Evolutionary conservation across 2,888 invertebrate species (phyloP).

Genomic region (Drosophila paramelanica): DNA sequence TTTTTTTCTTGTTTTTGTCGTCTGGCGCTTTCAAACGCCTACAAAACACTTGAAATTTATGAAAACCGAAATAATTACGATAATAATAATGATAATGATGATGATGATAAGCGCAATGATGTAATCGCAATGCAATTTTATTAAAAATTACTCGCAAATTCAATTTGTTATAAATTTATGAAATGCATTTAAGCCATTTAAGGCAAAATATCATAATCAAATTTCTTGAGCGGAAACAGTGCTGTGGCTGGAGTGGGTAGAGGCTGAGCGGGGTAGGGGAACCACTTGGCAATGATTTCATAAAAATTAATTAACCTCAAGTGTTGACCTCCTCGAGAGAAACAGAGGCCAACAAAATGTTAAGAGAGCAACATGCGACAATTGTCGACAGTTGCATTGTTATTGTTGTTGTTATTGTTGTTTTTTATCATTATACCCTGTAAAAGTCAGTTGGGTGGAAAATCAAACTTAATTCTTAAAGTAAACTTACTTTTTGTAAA

Average conservation of each 20-base stretch:
- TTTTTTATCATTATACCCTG: slow-evolving; percentile 4
- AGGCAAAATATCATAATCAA: neutral
- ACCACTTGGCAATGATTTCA: slow-evolving; percentile 66
- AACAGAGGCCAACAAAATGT: slow-evolving; percentile 35
- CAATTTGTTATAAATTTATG: slow-evolving; percentile 8
- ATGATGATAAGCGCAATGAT: no score
- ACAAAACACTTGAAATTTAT: slow-evolving; percentile 9
- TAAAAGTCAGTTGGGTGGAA: neutral
- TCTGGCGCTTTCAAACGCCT: slow-evolving; percentile 18
- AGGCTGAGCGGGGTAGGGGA: neutral
- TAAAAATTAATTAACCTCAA: slow-evolving; percentile 75
- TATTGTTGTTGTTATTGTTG: slow-evolving; percentile 16
- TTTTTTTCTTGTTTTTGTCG: neutral
- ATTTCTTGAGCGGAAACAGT: neutral
- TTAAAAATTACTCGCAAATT: slow-evolving; percentile 1
- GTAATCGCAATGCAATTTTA: slow-evolving; percentile 10
- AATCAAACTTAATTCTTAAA: no score
- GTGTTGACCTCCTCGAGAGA: slow-evolving; percentile 54
- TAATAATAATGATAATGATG: slow-evolving; percentile 14
- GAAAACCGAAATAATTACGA: neutral
- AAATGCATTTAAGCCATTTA: neutral
- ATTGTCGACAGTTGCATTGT: slow-evolving; percentile 49
- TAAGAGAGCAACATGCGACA: slow-evolving; percentile 50
- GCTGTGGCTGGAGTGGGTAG: no score
- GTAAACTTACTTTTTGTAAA: no score